These are phyloP conservation scores for Hartigia nigra DNA, from an alignment of 2,888 invertebrate genomes.

Conservation along the genomic window DNA sequence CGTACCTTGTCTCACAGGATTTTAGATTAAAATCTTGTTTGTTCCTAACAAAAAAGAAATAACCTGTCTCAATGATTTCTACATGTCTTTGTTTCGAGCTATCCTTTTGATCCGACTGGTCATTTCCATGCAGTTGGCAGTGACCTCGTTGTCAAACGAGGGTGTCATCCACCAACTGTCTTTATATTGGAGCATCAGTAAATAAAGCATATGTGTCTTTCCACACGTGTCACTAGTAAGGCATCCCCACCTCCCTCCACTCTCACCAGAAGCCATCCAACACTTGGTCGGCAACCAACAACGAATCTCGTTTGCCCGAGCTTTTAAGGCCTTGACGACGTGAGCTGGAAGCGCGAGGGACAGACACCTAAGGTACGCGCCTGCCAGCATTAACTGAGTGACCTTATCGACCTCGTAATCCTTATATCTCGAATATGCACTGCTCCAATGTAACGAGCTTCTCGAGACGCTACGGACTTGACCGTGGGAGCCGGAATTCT, in stretches of 20 bases:
- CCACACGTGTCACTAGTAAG: constrained; percentile 37
- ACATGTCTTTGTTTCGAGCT: neutral
- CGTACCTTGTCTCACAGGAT: neutral
- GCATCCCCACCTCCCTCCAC: constrained; percentile 33
- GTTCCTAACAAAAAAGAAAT: neutral
- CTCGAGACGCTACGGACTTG: neutral
- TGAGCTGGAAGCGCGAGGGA: neutral
- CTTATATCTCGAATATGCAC: neutral
- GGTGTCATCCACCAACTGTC: neutral
- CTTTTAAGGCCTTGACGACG: constrained; percentile 28
- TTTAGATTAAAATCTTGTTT: neutral
- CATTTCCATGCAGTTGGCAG: constrained; percentile 30
- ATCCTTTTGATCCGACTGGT: neutral
- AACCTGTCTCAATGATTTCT: neutral
- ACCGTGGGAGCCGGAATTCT: neutral
- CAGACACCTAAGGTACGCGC: neutral
- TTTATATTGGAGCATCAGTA: constrained; percentile 19
- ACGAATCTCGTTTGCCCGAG: constrained; percentile 36
- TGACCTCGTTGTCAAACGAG: constrained; percentile 40
- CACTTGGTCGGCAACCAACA: constrained; percentile 14
- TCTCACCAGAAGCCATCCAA: constrained; percentile 36
- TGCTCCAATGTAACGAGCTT: neutral
- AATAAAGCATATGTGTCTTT: constrained; percentile 25
- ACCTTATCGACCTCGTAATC: neutral
- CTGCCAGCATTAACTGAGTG: neutral